phyloP scores from a whole-genome alignment of 2,888 invertebrate genomes.

The Stenurella melanura region DNA sequence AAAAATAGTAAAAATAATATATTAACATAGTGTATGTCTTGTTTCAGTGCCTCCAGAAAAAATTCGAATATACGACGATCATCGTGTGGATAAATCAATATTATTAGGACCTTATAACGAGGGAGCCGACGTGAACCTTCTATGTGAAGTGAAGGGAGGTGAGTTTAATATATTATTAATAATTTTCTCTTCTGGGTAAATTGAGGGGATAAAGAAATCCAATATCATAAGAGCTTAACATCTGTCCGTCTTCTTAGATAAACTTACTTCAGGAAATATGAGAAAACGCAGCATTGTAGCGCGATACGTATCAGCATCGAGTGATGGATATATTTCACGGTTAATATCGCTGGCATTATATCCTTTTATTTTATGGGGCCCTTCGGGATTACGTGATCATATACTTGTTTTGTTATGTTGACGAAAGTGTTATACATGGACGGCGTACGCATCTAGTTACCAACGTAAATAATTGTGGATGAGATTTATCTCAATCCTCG shows the following conservation, averaged over 20 bases:
- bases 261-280: neutral
- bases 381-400: neutral
- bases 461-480: neutral
- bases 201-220: neutral
- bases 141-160: conserved; percentile 91
- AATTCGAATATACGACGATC: conserved; percentile 88
- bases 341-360: conserved; percentile 2
- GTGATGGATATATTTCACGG: conserved; percentile 7
- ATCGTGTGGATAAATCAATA: conserved; percentile 84
- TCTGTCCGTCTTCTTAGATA: neutral
- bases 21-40: conserved; percentile 61
- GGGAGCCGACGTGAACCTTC: conserved; percentile 86
- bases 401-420: conserved; percentile 3
- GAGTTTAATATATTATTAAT: conserved; percentile 65
- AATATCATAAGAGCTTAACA: conserved; percentile 7
- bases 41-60: conserved; percentile 87
- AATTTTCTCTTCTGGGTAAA: neutral
- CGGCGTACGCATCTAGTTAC: neutral
- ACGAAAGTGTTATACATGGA: neutral
- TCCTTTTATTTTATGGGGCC: conserved; percentile 3
- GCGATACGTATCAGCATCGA: conserved; percentile 7
- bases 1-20: no score
- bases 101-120: conserved; percentile 90
- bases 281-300: neutral
- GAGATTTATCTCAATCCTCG: neutral